Base-by-base conservation (phyloP, 2,797 vertebrate species). In the Crenichthys baileyi region DNA sequence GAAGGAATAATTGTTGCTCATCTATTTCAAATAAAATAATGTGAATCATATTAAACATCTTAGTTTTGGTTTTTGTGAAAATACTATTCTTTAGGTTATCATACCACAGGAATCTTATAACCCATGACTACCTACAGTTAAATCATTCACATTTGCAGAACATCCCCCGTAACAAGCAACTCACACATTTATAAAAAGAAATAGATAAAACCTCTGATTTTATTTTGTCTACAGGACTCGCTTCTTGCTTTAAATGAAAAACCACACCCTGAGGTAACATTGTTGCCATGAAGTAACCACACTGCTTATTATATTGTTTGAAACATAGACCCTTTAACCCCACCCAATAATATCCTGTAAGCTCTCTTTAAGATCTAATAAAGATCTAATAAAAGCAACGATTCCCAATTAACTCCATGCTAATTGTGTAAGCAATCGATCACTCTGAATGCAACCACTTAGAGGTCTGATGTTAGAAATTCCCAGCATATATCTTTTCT, bases 351-450 rank as follows among this genome's bases (percentile, higher is more conserved):
- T 79, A 83, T 79, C 73, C 82, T 85, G 51, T 70, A 85, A 56
- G 24, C 58, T 53, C 63, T 84, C 24, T 67, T 61, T 51, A 74
- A 26, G 72, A 76, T 76, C 73, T 70, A 82, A 82, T 86, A 79
- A 88, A 77, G 72, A 75, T 76, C 72, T 70, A 82, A 82, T 86
- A 79, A 88, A 77, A 74, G 26, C 48, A 72, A 68, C 50, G 31
- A 56, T 60, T 55, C 41, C 63, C 46, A 50, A 79, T 75, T 51
- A 68, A 85, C 53, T 82, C 26, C 20, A 13, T 31, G 3, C 8
- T 1, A 53, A 67, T 76, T 81, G 76, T 56, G 22, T 13, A 48
- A 31, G 51, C 48, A 39, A 39, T 29, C 31, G 73, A 46, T 48
- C 79, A 67, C 46, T 67, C n/a, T 63, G 22, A 73, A 20, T 2